Evolutionary conservation across 2,888 invertebrate genomes (phyloP).

Genomic region (Morpho helenor): DNA sequence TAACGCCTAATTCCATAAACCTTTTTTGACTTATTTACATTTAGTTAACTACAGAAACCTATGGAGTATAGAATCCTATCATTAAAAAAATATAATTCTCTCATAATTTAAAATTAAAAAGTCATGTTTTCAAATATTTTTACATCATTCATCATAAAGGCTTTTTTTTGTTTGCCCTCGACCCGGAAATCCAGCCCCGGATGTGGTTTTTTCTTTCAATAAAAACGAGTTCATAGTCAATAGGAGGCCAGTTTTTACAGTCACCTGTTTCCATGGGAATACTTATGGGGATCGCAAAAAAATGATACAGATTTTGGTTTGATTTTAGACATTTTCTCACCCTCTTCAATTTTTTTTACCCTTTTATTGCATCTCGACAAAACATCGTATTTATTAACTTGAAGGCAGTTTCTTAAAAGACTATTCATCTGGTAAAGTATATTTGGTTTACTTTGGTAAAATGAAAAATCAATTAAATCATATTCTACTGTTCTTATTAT

Average conservation of each 20-base stretch:
- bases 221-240: conserved; percentile 64
- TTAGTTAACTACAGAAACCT: too few relatives aligned
- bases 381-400: too few relatives aligned
- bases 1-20: too few relatives aligned
- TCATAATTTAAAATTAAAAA: conserved; percentile 25
- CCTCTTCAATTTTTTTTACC: conserved; percentile 5
- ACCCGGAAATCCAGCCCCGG: conserved; percentile 70
- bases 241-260: conserved; percentile 56
- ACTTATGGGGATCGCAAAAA: conserved; percentile 38
- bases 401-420: too few relatives aligned
- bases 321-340: conserved; percentile 8
- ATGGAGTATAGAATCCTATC: too few relatives aligned
- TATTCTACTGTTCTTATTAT: too few relatives aligned
- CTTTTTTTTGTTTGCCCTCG: conserved; percentile 41
- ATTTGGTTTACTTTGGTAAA: too few relatives aligned
- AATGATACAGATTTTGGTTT: conserved; percentile 42
- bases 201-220: conserved; percentile 54
- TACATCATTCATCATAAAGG: conserved; percentile 42
- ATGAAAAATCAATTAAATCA: too few relatives aligned
- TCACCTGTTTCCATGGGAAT: conserved; percentile 70
- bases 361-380: neutral
- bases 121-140: conserved; percentile 51
- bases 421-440: too few relatives aligned
- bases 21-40: too few relatives aligned
- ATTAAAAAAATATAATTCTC: neutral